phyloP scores from a whole-genome alignment of 2,888 invertebrate genomes.

The Proisotoma minuta region DNA sequence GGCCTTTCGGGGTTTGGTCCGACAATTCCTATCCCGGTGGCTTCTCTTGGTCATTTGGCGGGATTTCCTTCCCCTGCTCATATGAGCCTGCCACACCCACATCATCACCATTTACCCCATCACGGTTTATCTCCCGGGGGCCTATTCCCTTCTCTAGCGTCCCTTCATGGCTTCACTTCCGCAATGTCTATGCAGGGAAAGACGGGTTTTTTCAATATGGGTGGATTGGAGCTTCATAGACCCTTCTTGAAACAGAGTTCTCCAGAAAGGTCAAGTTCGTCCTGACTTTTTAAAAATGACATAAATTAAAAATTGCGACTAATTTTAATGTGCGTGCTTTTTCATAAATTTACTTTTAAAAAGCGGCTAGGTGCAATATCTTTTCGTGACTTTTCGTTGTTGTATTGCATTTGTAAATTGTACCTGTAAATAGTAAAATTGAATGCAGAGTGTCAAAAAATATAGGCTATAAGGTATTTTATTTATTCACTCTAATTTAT shows the following conservation, averaged over 20 bases:
- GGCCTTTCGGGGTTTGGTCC: constrained; percentile 27
- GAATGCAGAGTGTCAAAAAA: no score
- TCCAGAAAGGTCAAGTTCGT: constrained; percentile 7
- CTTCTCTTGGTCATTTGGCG: constrained; percentile 39
- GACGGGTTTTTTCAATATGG: constrained; percentile 21
- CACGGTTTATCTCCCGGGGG: constrained; percentile 32
- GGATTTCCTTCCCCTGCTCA: constrained; percentile 42
- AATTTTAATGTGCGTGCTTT: background rate
- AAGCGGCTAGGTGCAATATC: background rate
- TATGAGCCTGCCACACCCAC: constrained; percentile 34
- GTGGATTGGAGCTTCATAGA: constrained; percentile 40
- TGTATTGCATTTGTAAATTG: background rate
- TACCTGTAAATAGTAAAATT: background rate
- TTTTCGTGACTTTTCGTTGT: no score
- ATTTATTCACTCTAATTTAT: no score
- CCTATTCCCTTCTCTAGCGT: constrained; percentile 44
- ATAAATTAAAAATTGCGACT: background rate
- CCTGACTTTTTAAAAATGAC: background rate
- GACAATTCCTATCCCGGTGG: constrained; percentile 45
- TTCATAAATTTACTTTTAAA: no score
- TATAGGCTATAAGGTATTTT: no score
- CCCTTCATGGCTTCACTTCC: constrained; percentile 44
- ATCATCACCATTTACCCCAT: constrained; percentile 32
- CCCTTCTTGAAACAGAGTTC: constrained; percentile 42
- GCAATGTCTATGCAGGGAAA: constrained; percentile 43